Percentiles rank a stretch among this genome's conserved stretches.
Conservation (phyloP, 2,888 invertebrate species). For the Drosophila gaucha region DNA sequence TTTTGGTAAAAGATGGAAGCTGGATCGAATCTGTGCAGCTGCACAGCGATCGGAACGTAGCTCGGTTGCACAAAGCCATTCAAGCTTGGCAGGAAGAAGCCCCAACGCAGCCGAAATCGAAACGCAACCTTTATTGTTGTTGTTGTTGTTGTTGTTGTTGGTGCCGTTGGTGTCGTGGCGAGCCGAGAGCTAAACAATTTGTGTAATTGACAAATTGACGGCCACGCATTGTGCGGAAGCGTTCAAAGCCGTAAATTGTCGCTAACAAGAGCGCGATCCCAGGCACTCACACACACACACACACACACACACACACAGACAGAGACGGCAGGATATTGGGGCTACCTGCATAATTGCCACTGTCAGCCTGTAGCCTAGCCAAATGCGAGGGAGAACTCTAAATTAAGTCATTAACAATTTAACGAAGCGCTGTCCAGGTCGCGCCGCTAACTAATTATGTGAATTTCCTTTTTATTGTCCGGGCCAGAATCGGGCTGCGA, state of each 20-base stretch:
- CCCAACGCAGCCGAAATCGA: slow-evolving; percentile 44
- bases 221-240: slow-evolving; percentile 80
- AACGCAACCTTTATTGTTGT: slow-evolving; percentile 45
- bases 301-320: slow-evolving; percentile 1
- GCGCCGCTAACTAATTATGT: slow-evolving; percentile 81
- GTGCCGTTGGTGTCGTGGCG: slow-evolving; percentile 44
- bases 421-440: slow-evolving; percentile 63
- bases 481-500: slow-evolving; percentile 2
- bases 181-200: slow-evolving; percentile 77
- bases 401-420: slow-evolving; percentile 81
- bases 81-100: slow-evolving; percentile 59
- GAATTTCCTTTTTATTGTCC: slow-evolving; percentile 80
- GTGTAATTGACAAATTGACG: slow-evolving; percentile 84
- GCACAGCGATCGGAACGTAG: slow-evolving; percentile 64
- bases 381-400: slow-evolving; percentile 55
- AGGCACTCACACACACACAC: slow-evolving; percentile 11
- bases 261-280: slow-evolving; percentile 72
- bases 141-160: slow-evolving; percentile 19
- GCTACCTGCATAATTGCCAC: slow-evolving; percentile 55
- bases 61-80: slow-evolving; percentile 57
- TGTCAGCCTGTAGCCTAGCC: slow-evolving; percentile 31
- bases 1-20: slow-evolving; percentile 55
- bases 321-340: slow-evolving; percentile 46
- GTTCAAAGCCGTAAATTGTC: slow-evolving; percentile 80
- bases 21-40: slow-evolving; percentile 80